phyloP scores from a whole-genome alignment of 2,113 vertebrate species.

The Edolisoma coerulescens region DNA sequence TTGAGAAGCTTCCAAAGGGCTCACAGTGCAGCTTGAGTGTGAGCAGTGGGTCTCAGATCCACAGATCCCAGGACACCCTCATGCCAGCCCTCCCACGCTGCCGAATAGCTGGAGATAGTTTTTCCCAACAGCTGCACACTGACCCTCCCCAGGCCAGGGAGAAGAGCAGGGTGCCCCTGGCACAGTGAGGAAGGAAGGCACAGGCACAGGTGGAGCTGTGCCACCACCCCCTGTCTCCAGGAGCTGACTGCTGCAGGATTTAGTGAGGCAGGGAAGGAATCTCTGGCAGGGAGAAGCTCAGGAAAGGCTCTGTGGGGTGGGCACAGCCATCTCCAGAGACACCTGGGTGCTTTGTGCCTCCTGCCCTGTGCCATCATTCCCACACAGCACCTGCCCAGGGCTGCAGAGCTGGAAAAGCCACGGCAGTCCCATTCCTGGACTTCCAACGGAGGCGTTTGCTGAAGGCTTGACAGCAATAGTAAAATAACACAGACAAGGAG shows the following conservation, averaged over 20 bases:
- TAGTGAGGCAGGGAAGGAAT: not conserved
- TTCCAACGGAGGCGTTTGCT: not conserved
- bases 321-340: not conserved
- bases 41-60: not conserved
- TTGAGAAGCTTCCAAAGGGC: not conserved
- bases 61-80: not conserved
- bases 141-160: not conserved
- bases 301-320: not conserved
- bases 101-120: not conserved
- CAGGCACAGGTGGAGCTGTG: not conserved
- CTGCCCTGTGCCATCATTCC: not conserved
- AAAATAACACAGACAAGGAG: not conserved
- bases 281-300: not conserved
- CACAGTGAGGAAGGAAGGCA: not conserved
- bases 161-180: not conserved
- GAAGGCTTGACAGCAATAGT: not conserved
- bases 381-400: not conserved
- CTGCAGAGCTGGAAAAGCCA: not conserved
- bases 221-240: not conserved
- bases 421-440: not conserved
- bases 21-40: not conserved
- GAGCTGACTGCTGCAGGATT: not conserved
- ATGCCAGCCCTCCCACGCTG: not conserved
- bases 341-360: not conserved
- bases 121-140: constrained; percentile 26